Percentiles rank a stretch among this genome's conserved stretches.
phyloP scores from a whole-genome alignment of 2,113 vertebrate genomes.

The Colistium nudipinnis region DNA sequence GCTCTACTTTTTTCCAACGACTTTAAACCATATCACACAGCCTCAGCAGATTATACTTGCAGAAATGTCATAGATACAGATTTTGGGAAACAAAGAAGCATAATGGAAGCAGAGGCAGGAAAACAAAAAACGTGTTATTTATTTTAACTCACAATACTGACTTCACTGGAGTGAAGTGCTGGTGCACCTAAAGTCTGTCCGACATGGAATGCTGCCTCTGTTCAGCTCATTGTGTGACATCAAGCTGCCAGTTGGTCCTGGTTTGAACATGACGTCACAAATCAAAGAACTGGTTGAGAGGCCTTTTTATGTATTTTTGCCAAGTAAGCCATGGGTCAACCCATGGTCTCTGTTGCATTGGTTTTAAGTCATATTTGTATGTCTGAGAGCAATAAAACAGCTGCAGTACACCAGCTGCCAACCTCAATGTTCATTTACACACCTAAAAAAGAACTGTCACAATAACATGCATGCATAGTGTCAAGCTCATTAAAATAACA shows the following conservation, averaged over 20 bases:
- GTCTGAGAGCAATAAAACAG: slow-evolving; percentile 11
- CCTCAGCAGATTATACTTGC: neutral
- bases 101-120: neutral
- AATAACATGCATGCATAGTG: neutral
- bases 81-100: neutral
- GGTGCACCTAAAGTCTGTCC: neutral
- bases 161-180: neutral
- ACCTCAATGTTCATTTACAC: slow-evolving; percentile 8
- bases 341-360: slow-evolving; percentile 1
- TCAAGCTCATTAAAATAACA: neutral
- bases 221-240: neutral
- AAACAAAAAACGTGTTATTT: neutral
- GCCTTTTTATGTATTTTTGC: neutral
- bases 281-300: slow-evolving; percentile 1
- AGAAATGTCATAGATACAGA: neutral
- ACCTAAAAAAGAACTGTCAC: slow-evolving; percentile 11
- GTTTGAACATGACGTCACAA: slow-evolving; percentile 36
- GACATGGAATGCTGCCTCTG: neutral
- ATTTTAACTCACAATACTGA: neutral
- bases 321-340: slow-evolving; percentile 21
- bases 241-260: slow-evolving; percentile 49
- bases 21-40: no score
- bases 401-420: slow-evolving; percentile 10
- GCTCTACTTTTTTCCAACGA: neutral
- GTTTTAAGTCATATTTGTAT: slow-evolving; percentile 21